Base-by-base conservation (phyloP, 2,888 invertebrate genomes). In the Eurytoma adleriae region DNA sequence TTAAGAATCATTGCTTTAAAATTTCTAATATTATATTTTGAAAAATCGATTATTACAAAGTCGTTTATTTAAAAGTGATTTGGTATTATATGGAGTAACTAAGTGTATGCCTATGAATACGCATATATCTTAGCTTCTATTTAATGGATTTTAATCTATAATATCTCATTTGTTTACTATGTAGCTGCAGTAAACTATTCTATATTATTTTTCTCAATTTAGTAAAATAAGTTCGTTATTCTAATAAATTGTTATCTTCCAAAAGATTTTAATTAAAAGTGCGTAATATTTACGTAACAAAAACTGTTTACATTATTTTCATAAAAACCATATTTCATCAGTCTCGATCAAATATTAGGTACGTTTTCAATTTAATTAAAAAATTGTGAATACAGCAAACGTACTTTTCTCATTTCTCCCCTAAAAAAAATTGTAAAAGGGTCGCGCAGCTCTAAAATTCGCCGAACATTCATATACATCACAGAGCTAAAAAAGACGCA, bases 371-470 rank as follows among this genome's bases (percentile, higher is more conserved):
- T 52, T 3, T 24, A 20, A 12, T 3, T 24, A 24, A 12, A 59
- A 59, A 59, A 24, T 59, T 24, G 3, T 24, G 20, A 20, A 24
- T 12, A 24, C 12, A 4, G 20, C 24, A 12, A 20, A 24, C 2
- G 4, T 3, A 59, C 12, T 59, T 59, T 7, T 52, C 7, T 16
- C 52, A 16, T 16, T 12, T 52, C 16, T 52, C 12, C 12, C 12
- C 14, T 52, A 7, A 2, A 52, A 52, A 52, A 52, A 10, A 52
- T 5, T 52, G 7, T 2, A 52, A 62, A 52, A 24, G 50, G n/a
- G 52, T 52, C n/a, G 20, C 61, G 20, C n/a, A 52, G 52, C 52
- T 62, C 24, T 27, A 27, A 72, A 62, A 52, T 72, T 52, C 7
- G 52, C 61, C 12, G 5, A 61, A 61, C 1, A 24, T 24, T 66